Percentiles rank a stretch among this genome's conserved stretches.
phyloP scores from a whole-genome alignment of 2,888 invertebrate genomes.

The Tachina lurida region DNA sequence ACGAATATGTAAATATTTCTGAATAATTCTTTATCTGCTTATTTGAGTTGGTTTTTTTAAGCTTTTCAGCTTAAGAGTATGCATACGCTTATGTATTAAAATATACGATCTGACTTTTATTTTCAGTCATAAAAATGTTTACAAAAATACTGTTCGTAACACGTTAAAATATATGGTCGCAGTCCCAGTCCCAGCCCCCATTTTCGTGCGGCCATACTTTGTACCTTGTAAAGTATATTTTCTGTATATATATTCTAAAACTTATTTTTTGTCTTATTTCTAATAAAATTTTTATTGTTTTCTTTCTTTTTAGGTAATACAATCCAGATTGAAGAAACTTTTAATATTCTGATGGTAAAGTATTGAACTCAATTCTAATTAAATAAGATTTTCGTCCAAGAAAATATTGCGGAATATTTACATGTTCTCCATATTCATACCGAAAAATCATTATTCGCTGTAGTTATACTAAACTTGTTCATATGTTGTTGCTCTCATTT shows the following conservation, averaged over 20 bases:
- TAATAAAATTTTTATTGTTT: neutral
- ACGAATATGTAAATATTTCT: conserved; percentile 15
- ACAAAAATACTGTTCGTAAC: too few relatives aligned
- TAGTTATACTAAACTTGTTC: too few relatives aligned
- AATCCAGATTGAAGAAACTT: neutral
- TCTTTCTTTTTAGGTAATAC: conserved; percentile 31
- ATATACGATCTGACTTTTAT: neutral
- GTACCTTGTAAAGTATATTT: too few relatives aligned
- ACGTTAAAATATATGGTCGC: too few relatives aligned
- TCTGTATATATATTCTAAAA: neutral
- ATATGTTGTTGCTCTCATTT: too few relatives aligned
- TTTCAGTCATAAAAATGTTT: too few relatives aligned
- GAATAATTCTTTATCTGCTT: conserved; percentile 39
- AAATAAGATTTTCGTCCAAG: neutral
- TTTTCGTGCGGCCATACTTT: too few relatives aligned
- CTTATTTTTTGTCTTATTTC: neutral
- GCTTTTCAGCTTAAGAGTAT: conserved; percentile 41
- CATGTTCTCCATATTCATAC: too few relatives aligned
- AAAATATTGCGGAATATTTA: too few relatives aligned
- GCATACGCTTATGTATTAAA: neutral
- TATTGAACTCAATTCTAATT: neutral
- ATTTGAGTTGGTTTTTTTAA: conserved; percentile 33
- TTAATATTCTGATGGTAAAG: conserved; percentile 14
- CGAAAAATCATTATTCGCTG: too few relatives aligned
- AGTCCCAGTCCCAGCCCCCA: too few relatives aligned